A percentile compares a stretch with the other conserved stretches of the same genome.
Evolutionary conservation across 1,140 invertebrate species (phyloP).

Genomic region (Habropoda laboriosa): DNA sequence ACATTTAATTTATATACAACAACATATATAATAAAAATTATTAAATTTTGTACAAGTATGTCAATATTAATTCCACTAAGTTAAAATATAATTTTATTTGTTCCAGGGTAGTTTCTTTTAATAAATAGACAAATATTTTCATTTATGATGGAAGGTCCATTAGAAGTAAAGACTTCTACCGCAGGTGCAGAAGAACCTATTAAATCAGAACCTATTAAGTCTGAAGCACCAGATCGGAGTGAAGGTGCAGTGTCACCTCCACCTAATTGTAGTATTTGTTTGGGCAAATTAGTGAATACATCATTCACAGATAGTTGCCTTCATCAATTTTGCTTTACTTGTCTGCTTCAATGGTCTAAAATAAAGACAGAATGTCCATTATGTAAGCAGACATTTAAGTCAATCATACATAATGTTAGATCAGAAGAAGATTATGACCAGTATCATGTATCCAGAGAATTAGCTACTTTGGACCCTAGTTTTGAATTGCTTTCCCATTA

Average conservation of each 20-base stretch:
- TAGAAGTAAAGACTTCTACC: conserved; percentile 60
- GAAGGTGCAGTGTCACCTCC: conserved; percentile 86
- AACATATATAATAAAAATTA: neutral
- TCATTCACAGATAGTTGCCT: conserved; percentile 95
- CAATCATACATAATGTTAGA: conserved; percentile 95
- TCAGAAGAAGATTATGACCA: conserved; percentile 94
- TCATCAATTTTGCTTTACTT: conserved; percentile 97
- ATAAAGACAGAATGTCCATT: conserved; percentile 96
- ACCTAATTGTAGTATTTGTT: conserved; percentile 94
- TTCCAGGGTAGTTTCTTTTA: conserved; percentile 29
- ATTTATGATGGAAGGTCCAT: conserved; percentile 62
- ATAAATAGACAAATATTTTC: conserved; percentile 35
- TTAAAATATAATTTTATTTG: neutral
- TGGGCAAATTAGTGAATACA: conserved; percentile 92
- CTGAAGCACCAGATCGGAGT: conserved; percentile 70
- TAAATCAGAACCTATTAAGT: no score
- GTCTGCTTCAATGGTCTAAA: conserved; percentile 96
- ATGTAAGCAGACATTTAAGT: conserved; percentile 95
- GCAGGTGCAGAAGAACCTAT: conserved; percentile 65
- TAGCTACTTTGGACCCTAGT: conserved; percentile 61
- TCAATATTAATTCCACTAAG: neutral
- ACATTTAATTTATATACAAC: neutral
- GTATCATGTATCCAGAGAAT: conserved; percentile 85
- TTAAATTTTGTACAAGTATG: neutral
- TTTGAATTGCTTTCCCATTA: conserved; percentile 69